A percentile compares a stretch with the other conserved stretches of the same genome.
These are phyloP conservation scores for Brachionus plicatilis DNA, from an alignment of 1,140 invertebrate genomes.

Conservation along the genomic window DNA sequence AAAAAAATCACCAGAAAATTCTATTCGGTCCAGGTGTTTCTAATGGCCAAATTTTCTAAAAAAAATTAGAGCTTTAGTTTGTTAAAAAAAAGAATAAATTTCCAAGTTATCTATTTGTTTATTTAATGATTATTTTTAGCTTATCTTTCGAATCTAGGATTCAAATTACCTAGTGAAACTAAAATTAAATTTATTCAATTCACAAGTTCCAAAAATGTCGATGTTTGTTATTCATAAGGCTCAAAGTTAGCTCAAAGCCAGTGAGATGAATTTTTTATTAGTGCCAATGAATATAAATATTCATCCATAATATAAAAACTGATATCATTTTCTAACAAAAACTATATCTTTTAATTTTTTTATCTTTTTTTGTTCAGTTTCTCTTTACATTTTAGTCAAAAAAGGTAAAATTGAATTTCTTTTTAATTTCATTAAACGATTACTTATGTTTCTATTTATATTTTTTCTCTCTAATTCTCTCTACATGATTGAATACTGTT, in stretches of 20 bases:
- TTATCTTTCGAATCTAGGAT: neutral
- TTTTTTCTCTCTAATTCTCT: neutral
- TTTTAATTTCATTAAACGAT: neutral
- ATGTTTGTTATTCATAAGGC: neutral
- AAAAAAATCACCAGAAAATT: neutral
- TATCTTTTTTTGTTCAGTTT: neutral
- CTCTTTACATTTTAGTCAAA: neutral
- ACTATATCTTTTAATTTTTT: neutral
- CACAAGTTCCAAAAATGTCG: neutral
- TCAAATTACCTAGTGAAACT: neutral
- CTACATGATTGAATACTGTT: slow-evolving; percentile 20
- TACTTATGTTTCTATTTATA: slow-evolving; percentile 20
- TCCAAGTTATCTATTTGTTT: neutral
- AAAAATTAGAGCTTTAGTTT: neutral
- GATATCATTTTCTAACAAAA: neutral
- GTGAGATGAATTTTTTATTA: neutral
- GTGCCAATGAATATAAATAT: neutral
- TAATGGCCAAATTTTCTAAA: neutral
- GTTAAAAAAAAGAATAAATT: neutral
- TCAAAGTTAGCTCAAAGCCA: neutral
- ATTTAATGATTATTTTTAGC: neutral
- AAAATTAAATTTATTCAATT: slow-evolving; percentile 14
- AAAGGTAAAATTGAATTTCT: neutral
- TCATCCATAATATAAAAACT: neutral
- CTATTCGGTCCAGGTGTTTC: neutral